Evolutionary conservation across 2,888 invertebrate genomes (phyloP).

Genomic region (Rhogogaster chlorosoma): DNA sequence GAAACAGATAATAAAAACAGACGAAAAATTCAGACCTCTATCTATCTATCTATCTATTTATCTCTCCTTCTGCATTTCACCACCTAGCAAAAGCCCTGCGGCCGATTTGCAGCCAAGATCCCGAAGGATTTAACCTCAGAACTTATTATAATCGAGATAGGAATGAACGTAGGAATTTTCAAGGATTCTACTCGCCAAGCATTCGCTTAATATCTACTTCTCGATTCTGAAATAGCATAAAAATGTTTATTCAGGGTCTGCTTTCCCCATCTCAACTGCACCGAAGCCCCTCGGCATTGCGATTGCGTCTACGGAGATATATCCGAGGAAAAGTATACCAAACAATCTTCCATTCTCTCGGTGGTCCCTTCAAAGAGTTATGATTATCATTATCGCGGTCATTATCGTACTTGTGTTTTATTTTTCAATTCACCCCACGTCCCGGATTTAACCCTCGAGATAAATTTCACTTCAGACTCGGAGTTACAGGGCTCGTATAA

Average conservation of each 20-base stretch:
- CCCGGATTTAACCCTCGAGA: background rate
- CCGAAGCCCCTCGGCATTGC: background rate
- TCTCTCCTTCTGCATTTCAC: background rate
- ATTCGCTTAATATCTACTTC: slow-evolving; percentile 73
- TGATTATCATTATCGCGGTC: slow-evolving; percentile 43
- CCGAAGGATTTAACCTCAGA: background rate
- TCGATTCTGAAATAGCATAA: slow-evolving; percentile 72
- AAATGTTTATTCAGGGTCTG: slow-evolving; percentile 73
- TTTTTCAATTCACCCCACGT: slow-evolving; percentile 9
- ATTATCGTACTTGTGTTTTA: slow-evolving; percentile 38
- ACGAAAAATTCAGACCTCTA: background rate
- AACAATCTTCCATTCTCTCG: slow-evolving; percentile 19
- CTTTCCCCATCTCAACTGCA: slow-evolving; percentile 47
- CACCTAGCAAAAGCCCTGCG: background rate
- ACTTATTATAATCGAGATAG: background rate
- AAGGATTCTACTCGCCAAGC: slow-evolving; percentile 54
- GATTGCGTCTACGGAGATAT: background rate
- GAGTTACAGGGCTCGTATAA: background rate
- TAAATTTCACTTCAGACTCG: background rate
- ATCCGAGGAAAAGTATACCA: background rate
- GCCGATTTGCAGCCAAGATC: background rate
- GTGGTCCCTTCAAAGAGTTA: slow-evolving; percentile 33
- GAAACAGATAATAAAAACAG: background rate
- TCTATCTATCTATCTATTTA: slow-evolving; percentile 4
- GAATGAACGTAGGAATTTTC: slow-evolving; percentile 1